These are phyloP conservation scores for Bombus breviceps DNA, from an alignment of 1,140 invertebrate genomes.

Conservation along the genomic window DNA sequence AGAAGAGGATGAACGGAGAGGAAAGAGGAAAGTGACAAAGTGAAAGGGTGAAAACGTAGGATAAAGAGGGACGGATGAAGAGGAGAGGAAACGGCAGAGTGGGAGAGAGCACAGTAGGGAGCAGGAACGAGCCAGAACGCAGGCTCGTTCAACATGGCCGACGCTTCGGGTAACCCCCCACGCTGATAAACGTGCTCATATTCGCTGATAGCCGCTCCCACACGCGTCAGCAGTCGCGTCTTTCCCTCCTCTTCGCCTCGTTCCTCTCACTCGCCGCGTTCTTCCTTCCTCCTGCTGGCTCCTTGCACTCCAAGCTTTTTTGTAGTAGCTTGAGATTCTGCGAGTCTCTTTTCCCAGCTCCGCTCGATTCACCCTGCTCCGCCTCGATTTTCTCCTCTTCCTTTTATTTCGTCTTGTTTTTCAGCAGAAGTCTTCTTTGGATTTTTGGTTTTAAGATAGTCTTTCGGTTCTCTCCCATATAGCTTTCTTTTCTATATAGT, in stretches of 20 bases:
- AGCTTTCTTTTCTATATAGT: background rate
- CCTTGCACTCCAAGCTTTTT: background rate
- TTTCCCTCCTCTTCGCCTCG: conserved; percentile 61
- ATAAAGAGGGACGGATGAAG: background rate
- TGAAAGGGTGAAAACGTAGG: conserved; percentile 4
- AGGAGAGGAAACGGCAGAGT: conserved; percentile 15
- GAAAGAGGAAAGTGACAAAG: background rate
- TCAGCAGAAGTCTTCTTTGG: background rate
- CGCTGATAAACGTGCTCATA: conserved; percentile 56
- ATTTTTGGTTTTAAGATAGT: background rate
- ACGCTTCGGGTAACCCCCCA: conserved; percentile 65
- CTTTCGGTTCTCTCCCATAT: background rate
- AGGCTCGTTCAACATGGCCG: conserved; percentile 77
- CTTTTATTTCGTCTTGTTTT: background rate
- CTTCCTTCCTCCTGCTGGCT: background rate
- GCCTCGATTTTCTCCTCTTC: background rate
- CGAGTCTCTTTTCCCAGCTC: background rate
- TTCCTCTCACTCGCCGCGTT: background rate
- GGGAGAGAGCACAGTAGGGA: conserved; percentile 49
- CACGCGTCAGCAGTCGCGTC: conserved; percentile 48
- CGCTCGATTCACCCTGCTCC: conserved; percentile 1
- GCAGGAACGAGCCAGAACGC: conserved; percentile 70
- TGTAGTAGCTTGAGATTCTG: background rate
- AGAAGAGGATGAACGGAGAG: background rate
- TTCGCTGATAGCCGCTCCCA: conserved; percentile 64